Evolutionary conservation across 2,888 invertebrate species (phyloP).

Genomic region (Amblyjoppa fuscipennis): DNA sequence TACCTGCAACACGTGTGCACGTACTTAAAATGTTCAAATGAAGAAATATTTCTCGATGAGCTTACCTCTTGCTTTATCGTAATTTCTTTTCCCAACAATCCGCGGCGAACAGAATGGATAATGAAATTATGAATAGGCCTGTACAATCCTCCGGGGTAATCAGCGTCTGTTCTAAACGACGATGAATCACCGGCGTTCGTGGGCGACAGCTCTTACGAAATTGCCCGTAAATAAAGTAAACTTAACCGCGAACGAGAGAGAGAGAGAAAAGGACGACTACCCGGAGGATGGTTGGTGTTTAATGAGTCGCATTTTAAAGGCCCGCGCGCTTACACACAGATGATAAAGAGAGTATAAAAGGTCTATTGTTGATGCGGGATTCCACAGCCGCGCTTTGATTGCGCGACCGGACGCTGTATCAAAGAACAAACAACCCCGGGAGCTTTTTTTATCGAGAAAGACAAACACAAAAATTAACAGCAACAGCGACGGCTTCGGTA

Average conservation of each 20-base stretch:
- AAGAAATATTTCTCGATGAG: neutral
- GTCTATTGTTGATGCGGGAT: conserved; percentile 49
- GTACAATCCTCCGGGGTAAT: conserved; percentile 71
- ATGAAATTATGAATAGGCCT: conserved; percentile 55
- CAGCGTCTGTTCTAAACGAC: conserved; percentile 73
- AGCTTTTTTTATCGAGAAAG: neutral
- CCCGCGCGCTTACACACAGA: conserved; percentile 23
- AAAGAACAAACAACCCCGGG: neutral
- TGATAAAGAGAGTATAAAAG: conserved; percentile 46
- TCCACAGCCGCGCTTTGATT: conserved; percentile 52
- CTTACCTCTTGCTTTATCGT: neutral
- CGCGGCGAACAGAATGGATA: neutral
- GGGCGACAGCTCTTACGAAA: conserved; percentile 74
- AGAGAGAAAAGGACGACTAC: neutral
- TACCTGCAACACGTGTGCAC: neutral
- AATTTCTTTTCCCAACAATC: neutral
- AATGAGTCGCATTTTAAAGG: conserved; percentile 71
- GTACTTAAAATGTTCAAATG: neutral
- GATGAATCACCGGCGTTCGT: conserved; percentile 76
- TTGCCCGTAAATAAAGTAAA: conserved; percentile 71
- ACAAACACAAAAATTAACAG: neutral
- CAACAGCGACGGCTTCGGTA: neutral
- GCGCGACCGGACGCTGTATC: conserved; percentile 25
- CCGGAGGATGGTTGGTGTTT: conserved; percentile 70
- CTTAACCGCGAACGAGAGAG: conserved; percentile 38